These are phyloP conservation scores for Eptesicus fuscus DNA, from an alignment of 2,113 vertebrate genomes.

Conservation along the genomic window DNA sequence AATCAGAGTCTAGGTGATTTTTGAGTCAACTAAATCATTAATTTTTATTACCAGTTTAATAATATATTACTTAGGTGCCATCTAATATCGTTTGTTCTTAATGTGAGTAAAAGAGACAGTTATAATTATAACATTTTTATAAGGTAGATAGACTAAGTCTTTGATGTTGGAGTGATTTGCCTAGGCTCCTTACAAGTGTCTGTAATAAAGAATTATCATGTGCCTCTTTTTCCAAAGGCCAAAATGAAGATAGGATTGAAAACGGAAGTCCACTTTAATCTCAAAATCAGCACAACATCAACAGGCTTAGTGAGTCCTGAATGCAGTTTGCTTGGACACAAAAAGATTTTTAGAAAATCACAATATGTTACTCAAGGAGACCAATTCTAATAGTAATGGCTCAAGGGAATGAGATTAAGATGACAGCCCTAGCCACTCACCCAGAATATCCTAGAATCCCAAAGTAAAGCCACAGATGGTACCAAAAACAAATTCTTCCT, in stretches of 20 bases:
- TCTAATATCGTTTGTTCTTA: conserved; percentile 33
- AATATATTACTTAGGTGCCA: not conserved
- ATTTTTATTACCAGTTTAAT: conserved; percentile 32
- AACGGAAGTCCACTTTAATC: not conserved
- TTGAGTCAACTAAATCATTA: conserved; percentile 17
- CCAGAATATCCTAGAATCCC: not conserved
- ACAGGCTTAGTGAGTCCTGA: not conserved
- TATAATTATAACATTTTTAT: conserved; percentile 13
- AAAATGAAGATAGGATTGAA: not conserved
- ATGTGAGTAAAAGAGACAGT: not conserved
- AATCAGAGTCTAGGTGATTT: not conserved
- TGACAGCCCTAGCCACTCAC: not conserved
- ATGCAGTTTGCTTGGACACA: not conserved
- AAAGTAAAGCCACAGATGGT: not conserved
- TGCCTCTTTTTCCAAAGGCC: not conserved
- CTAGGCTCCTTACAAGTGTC: not conserved
- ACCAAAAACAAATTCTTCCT: not conserved
- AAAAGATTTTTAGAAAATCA: conserved; percentile 2
- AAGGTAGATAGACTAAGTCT: conserved; percentile 27
- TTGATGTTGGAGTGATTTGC: conserved; percentile 25
- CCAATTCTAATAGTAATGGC: not conserved
- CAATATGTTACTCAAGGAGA: not conserved
- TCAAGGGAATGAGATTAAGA: conserved; percentile 14
- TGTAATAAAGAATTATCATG: not conserved
- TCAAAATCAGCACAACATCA: conserved; percentile 7